Conservation (phyloP, 2,113 vertebrate species). For the Turdus rufiventris region DNA sequence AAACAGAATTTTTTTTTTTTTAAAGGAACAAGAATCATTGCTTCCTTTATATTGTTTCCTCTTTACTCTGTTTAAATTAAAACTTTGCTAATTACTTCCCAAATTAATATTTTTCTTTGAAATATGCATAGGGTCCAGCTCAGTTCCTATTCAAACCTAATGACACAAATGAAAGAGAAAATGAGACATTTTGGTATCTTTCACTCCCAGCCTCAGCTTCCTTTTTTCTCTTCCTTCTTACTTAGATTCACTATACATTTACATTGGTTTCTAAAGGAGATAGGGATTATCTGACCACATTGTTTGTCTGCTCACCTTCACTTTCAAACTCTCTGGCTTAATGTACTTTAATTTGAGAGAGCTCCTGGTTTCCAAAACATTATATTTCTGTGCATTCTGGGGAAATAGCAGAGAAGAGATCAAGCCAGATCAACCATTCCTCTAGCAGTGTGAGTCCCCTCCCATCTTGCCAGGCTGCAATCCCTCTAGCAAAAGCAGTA, state of each 20-base stretch:
- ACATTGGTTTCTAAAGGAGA: not conserved
- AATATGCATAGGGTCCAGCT: not conserved
- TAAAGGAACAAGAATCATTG: not conserved
- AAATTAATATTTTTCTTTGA: not conserved
- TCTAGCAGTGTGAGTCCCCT: not conserved
- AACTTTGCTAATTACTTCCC: not conserved
- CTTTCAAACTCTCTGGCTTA: not conserved
- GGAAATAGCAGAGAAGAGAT: not conserved
- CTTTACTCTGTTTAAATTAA: not conserved
- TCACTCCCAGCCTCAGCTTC: not conserved
- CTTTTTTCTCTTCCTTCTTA: conserved; percentile 39
- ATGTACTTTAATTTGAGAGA: not conserved
- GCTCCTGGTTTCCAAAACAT: not conserved
- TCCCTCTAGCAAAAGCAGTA: not conserved
- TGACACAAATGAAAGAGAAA: not conserved
- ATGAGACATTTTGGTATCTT: not conserved
- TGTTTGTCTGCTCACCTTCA: not conserved
- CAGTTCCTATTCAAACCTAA: not conserved
- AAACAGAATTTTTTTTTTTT: not conserved
- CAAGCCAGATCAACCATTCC: not conserved
- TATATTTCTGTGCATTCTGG: not conserved
- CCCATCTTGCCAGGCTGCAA: not conserved
- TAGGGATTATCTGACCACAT: not conserved
- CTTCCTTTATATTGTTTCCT: not conserved
- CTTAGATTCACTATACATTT: not conserved